These are phyloP conservation scores for Etheostoma cragini DNA, from an alignment of 2,113 vertebrate species.

Conservation along the genomic window DNA sequence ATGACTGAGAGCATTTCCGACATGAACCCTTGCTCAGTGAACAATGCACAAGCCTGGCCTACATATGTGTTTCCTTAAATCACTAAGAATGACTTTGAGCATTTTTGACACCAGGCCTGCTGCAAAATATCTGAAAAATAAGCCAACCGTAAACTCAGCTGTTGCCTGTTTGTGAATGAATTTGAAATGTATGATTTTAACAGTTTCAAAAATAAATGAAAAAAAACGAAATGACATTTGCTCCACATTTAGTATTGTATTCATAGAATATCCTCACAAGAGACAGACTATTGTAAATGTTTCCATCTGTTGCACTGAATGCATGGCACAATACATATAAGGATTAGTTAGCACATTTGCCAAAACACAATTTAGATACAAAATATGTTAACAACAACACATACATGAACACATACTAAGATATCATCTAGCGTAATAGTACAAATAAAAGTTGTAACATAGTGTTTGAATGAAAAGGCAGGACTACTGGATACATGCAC, in stretches of 20 bases:
- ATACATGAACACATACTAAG: neutral
- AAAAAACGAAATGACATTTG: neutral
- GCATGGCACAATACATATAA: neutral
- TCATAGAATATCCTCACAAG: neutral
- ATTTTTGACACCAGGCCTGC: neutral
- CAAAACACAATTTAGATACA: neutral
- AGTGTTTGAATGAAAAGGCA: neutral
- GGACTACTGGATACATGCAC: constrained; percentile 7
- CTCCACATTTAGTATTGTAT: neutral
- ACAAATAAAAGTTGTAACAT: neutral
- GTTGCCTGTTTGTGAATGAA: neutral
- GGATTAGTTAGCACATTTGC: neutral
- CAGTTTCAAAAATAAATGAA: neutral
- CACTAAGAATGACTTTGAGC: constrained; percentile 21
- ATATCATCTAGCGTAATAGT: neutral
- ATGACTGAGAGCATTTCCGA: constrained; percentile 12
- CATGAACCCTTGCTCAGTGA: neutral
- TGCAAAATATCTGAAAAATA: neutral
- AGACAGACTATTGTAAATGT: neutral
- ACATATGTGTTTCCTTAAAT: constrained; percentile 12
- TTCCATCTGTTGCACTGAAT: neutral
- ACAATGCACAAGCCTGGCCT: neutral
- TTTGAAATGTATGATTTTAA: neutral
- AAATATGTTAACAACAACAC: neutral
- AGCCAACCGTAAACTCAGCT: neutral